Percentiles rank a stretch among this genome's conserved stretches.
Evolutionary conservation across 2,888 invertebrate genomes (phyloP).

Genomic region (Melieria omissa): DNA sequence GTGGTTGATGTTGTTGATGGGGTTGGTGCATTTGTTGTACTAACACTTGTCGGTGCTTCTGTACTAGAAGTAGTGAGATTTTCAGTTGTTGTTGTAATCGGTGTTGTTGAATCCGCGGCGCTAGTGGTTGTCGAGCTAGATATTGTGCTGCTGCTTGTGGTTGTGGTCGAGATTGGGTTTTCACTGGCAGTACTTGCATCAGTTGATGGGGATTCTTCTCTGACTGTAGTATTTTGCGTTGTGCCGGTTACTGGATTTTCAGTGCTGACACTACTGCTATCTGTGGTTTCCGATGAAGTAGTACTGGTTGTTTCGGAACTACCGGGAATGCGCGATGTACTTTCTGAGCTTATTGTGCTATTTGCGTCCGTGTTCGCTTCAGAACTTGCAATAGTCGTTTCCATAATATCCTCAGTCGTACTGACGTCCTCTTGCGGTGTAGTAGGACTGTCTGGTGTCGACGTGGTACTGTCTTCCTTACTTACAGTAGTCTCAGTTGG

Average conservation of each 20-base stretch:
- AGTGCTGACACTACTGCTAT: not conserved
- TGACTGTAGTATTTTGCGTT: not conserved
- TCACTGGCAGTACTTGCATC: not conserved
- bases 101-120: not conserved
- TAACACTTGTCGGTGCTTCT: not conserved
- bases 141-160: not conserved
- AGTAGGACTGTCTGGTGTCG: not conserved
- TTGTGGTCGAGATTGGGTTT: not conserved
- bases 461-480: not conserved
- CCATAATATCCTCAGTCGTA: not conserved
- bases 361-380: not conserved
- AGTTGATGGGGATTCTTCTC: not conserved
- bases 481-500: not conserved
- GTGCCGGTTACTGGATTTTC: not conserved
- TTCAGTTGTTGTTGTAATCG: not conserved
- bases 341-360: too few species aligned
- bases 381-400: not conserved
- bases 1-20: not conserved
- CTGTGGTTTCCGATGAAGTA: not conserved
- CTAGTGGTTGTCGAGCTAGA: constrained; percentile 2
- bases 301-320: not conserved
- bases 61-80: too few species aligned
- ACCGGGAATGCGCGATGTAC: too few species aligned
- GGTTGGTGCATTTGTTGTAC: constrained; percentile 10
- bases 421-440: not conserved